Evolutionary conservation across 2,797 vertebrate genomes (phyloP).

Genomic region (Melanogrammus aeglefinus): DNA sequence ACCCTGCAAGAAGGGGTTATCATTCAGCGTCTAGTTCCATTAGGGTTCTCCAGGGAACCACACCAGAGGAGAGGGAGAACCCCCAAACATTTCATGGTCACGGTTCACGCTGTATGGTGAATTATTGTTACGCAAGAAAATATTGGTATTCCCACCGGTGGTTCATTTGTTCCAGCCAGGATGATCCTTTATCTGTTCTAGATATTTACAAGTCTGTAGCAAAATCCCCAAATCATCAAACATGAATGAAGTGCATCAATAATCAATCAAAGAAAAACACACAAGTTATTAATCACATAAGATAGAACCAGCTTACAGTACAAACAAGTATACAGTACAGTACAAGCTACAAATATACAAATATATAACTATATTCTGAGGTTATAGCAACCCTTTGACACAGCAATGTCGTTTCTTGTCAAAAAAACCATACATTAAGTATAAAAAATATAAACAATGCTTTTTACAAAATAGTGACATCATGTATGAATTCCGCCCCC

Average conservation of each 20-base stretch:
- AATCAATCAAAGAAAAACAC: neutral
- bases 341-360: slow-evolving; percentile 77
- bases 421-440: slow-evolving; percentile 64
- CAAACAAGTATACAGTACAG: slow-evolving; percentile 69
- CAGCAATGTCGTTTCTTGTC: slow-evolving; percentile 64
- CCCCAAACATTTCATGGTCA: slow-evolving; percentile 54
- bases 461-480: slow-evolving; percentile 78
- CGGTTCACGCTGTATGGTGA: slow-evolving; percentile 49
- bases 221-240: slow-evolving; percentile 53
- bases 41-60: slow-evolving; percentile 37
- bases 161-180: slow-evolving; percentile 55
- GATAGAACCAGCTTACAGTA: slow-evolving; percentile 65
- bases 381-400: slow-evolving; percentile 68
- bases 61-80: slow-evolving; percentile 23
- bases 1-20: slow-evolving; percentile 33
- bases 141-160: slow-evolving; percentile 48
- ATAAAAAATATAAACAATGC: slow-evolving; percentile 80
- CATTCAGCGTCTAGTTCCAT: slow-evolving; percentile 1
- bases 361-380: slow-evolving; percentile 73
- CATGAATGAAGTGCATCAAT: slow-evolving; percentile 51
- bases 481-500: slow-evolving; percentile 61
- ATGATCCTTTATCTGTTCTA: slow-evolving; percentile 43
- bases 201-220: slow-evolving; percentile 68
- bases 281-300: slow-evolving; percentile 45
- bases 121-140: slow-evolving; percentile 29